Conservation (phyloP, 2,888 invertebrate genomes). For the Pammene aurita region DNA sequence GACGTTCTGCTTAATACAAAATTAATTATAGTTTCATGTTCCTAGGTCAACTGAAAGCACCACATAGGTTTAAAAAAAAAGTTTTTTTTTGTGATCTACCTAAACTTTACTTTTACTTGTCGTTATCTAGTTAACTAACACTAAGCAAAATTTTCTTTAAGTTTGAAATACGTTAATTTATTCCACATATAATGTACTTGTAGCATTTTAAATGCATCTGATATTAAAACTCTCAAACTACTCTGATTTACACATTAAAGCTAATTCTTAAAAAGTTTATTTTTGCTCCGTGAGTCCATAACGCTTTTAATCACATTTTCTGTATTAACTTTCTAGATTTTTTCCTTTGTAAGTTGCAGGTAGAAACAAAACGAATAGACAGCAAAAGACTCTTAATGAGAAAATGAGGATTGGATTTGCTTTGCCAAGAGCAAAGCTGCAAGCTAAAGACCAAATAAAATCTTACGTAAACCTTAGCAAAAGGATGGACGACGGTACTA, state of each 20-base stretch:
- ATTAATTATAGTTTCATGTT: too few relatives aligned
- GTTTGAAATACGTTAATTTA: too few relatives aligned
- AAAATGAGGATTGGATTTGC: conserved; percentile 75
- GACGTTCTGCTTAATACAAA: too few relatives aligned
- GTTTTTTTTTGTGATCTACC: too few relatives aligned
- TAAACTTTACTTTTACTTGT: too few relatives aligned
- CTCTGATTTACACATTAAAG: background rate
- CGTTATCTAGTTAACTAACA: too few relatives aligned
- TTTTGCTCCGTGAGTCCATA: background rate
- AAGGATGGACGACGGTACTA: background rate
- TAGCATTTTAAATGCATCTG: too few relatives aligned
- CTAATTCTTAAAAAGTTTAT: background rate
- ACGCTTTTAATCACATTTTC: conserved; percentile 41
- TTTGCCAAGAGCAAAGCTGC: conserved; percentile 60
- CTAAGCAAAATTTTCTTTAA: too few relatives aligned
- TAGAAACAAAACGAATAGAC: conserved; percentile 63
- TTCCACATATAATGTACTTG: too few relatives aligned
- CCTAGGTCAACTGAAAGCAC: too few relatives aligned
- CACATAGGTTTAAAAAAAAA: too few relatives aligned
- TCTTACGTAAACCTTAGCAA: conserved; percentile 42
- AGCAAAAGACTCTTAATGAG: conserved; percentile 67
- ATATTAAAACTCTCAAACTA: too few relatives aligned
- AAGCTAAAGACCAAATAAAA: conserved; percentile 56
- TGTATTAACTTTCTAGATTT: conserved; percentile 34
- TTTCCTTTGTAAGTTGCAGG: conserved; percentile 59